These are phyloP conservation scores for Aldabrachelys gigantea DNA, from an alignment of 2,113 vertebrate species.

Conservation along the genomic window DNA sequence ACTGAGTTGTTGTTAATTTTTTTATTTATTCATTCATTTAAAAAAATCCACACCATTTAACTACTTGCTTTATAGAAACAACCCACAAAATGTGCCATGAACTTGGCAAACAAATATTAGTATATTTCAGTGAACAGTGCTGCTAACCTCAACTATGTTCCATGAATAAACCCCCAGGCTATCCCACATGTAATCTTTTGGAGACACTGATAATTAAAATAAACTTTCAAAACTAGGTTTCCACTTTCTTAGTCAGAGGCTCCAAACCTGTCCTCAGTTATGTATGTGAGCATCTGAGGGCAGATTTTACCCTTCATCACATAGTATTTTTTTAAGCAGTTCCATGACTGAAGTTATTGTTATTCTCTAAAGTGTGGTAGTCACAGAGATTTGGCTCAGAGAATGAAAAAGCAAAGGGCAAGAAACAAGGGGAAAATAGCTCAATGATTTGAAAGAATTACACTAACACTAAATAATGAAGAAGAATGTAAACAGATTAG, in stretches of 20 bases:
- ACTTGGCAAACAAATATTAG: background rate
- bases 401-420: slow-evolving; percentile 55
- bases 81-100: background rate
- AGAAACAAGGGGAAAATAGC: slow-evolving; percentile 53
- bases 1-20: background rate
- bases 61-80: background rate
- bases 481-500: slow-evolving; percentile 86
- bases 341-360: slow-evolving; percentile 31
- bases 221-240: background rate
- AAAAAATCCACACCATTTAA: background rate
- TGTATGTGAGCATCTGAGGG: background rate
- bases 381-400: slow-evolving; percentile 57
- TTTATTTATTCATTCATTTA: background rate
- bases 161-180: slow-evolving; percentile 13
- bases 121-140: rapidly evolving
- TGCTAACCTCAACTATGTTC: background rate
- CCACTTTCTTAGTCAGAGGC: slow-evolving; percentile 21
- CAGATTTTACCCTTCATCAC: background rate
- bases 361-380: slow-evolving; percentile 26
- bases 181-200: slow-evolving; percentile 13
- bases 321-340: background rate
- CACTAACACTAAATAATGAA: slow-evolving; percentile 79
- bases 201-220: slow-evolving; percentile 15
- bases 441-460: slow-evolving; percentile 72
- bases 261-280: background rate